Conservation (phyloP, 2,888 invertebrate genomes). For the Scaptomyza parva region DNA sequence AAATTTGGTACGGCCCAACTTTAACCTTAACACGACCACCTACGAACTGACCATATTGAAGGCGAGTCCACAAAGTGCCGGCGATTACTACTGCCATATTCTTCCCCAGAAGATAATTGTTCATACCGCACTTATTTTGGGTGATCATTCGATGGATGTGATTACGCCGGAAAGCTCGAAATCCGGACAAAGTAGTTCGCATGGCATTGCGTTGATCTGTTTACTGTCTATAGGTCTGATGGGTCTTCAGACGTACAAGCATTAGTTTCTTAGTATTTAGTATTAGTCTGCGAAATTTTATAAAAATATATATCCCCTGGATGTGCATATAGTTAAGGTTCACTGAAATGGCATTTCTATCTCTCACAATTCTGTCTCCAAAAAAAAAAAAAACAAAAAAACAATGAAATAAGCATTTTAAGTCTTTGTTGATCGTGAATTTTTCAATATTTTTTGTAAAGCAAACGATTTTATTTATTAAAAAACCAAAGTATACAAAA, state of each 20-base stretch:
- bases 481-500: slow-evolving; percentile 74
- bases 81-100: slow-evolving; percentile 67
- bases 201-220: slow-evolving; percentile 16
- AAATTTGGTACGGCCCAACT: slow-evolving; percentile 56
- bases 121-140: slow-evolving; percentile 59
- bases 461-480: slow-evolving; percentile 76
- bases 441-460: slow-evolving; percentile 67
- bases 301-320: slow-evolving; percentile 24
- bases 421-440: slow-evolving; percentile 71
- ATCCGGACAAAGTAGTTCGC: slow-evolving; percentile 52
- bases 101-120: slow-evolving; percentile 55
- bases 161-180: slow-evolving; percentile 75
- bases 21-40: slow-evolving; percentile 49
- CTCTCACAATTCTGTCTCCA: slow-evolving; percentile 39
- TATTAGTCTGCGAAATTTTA: slow-evolving; percentile 42
- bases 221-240: slow-evolving; percentile 26
- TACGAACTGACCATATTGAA: slow-evolving; percentile 69
- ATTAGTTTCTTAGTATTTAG: slow-evolving; percentile 49
- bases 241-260: slow-evolving; percentile 17
- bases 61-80: slow-evolving; percentile 62
- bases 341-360: slow-evolving; percentile 43
- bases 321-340: slow-evolving; percentile 20
- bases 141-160: slow-evolving; percentile 64
- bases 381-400: neutral
- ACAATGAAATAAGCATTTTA: slow-evolving; percentile 37